Base-by-base conservation (phyloP, 2,113 vertebrate species). In the Xenopus laevis region DNA sequence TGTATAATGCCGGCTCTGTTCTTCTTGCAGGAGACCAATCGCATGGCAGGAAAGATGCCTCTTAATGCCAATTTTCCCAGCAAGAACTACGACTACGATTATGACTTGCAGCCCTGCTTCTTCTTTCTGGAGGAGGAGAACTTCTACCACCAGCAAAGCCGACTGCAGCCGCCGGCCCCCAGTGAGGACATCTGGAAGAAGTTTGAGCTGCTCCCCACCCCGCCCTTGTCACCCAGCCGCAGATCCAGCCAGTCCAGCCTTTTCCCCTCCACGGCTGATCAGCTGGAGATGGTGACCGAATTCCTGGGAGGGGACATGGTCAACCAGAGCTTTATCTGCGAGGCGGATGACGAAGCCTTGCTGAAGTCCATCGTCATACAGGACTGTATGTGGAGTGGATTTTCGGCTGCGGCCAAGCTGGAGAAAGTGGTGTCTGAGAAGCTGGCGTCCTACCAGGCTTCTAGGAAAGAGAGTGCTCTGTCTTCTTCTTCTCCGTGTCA, bases 181-280 rank as follows among this genome's bases (percentile, higher is more conserved):
- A 97, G 95, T 65, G 97, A 98, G 79, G 97, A 98, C 89, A 98
- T 98, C 91, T 98, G 97, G 97, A 98, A 98, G 92, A 98, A 98
- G 85, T 98, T 98, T 81, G 96, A 98, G 79, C 83, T 97, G 78
- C 88, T 98, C 79, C 97, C 96, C 86, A 95, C 97, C 52, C 97
- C 96, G 67, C 96, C 96, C 6, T 92, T 93, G 73, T 94, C 96
- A 9, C 96, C 96, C 2, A 98, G 96, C 89, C 94, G 94, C 77
- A 91, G 94, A 71, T 93, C 94, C 44, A 91, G 78, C 40, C 81
- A 81, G 13, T 83, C 82, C 59, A 81, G 82, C 7, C 72, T 81
- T 69, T 91, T 93, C 82, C 94, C 94, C 0, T 96, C 94, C 80
- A 93, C 86, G 0, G 94, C 94, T 1, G 96, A 98, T 81, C 95